These are phyloP conservation scores for Limulus polyphemus DNA, from an alignment of 2,888 invertebrate species.

Conservation along the genomic window DNA sequence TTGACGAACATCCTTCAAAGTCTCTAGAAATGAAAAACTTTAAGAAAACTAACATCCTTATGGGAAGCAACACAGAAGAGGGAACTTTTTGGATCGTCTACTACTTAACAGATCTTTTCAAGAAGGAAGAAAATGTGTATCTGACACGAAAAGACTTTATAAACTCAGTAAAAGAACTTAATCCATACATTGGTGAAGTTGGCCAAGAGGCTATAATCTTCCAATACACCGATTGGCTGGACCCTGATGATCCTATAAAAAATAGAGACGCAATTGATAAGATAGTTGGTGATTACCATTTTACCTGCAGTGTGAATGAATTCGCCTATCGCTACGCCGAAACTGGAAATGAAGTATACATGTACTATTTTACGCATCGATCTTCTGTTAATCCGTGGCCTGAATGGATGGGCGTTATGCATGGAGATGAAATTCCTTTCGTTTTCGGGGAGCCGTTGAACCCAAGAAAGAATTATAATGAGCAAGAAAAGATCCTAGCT, in stretches of 20 bases:
- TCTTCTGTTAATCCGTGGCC: conserved; percentile 83
- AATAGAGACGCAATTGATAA: conserved; percentile 77
- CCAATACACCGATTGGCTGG: conserved; percentile 84
- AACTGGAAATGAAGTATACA: conserved; percentile 77
- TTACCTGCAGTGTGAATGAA: conserved; percentile 72
- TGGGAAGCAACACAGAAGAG: conserved; percentile 87
- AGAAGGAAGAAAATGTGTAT: conserved; percentile 67
- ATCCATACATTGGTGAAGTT: conserved; percentile 60
- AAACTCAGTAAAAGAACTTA: conserved; percentile 61
- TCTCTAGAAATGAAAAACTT: conserved; percentile 62
- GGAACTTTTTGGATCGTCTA: conserved; percentile 90
- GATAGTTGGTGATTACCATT: conserved; percentile 54
- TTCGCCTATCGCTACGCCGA: conserved; percentile 77
- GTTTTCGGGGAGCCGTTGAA: conserved; percentile 92
- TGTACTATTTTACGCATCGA: conserved; percentile 79
- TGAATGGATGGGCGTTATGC: conserved; percentile 98
- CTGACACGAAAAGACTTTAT: conserved; percentile 65
- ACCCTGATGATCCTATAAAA: conserved; percentile 67
- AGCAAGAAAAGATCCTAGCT: conserved; percentile 72
- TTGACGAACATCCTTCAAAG: conserved; percentile 60
- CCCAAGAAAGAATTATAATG: conserved; percentile 70
- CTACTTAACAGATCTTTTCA: conserved; percentile 69
- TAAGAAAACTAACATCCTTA: conserved; percentile 78
- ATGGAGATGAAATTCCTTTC: conserved; percentile 95
- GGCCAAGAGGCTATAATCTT: conserved; percentile 68